phyloP scores from a whole-genome alignment of 2,797 vertebrate genomes.

The Manis crassicaudata region DNA sequence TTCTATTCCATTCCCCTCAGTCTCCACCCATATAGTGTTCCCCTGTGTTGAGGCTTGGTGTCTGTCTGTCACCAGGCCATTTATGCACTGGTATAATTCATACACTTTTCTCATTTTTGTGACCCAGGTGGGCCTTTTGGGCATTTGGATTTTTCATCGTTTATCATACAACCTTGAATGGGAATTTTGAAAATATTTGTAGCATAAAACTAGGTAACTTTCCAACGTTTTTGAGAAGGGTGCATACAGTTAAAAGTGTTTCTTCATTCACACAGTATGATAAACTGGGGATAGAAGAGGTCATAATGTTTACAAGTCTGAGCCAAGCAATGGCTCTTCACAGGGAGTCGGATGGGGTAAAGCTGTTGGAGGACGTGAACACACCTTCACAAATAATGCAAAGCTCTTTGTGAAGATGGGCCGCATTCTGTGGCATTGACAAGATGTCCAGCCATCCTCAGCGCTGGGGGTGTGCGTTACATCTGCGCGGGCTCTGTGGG shows the following conservation, averaged over 20 bases:
- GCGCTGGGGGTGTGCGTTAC: neutral
- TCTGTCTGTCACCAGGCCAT: neutral
- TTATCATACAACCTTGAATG: neutral
- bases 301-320: neutral
- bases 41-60: neutral
- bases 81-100: neutral
- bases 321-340: neutral
- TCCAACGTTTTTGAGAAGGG: neutral
- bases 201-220: neutral
- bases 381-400: too few relatives aligned
- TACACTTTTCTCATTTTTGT: neutral
- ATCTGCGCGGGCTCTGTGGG: fast-evolving
- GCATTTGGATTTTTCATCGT: neutral
- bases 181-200: neutral
- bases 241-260: neutral
- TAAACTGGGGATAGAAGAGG: neutral
- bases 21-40: neutral
- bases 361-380: neutral
- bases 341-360: neutral
- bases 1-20: neutral
- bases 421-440: neutral
- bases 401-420: neutral
- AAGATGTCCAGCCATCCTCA: neutral
- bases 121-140: neutral
- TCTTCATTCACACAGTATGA: neutral